Percentiles rank a stretch among this genome's conserved stretches.
Evolutionary conservation across 2,888 invertebrate genomes (phyloP).

Genomic region (Agriopis marginaria): DNA sequence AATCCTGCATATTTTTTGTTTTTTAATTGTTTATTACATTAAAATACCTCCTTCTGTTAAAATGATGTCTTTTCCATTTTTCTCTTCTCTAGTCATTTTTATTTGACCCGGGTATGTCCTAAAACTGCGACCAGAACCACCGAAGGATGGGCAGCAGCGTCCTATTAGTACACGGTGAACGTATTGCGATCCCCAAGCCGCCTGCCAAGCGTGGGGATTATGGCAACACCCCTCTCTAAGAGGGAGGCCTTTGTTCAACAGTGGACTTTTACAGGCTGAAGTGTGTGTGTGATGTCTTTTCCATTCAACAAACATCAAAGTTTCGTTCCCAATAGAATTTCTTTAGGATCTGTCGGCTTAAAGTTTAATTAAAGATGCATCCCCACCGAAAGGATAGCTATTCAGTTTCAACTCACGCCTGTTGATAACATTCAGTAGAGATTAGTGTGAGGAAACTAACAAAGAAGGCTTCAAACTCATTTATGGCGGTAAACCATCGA

Average conservation of each 20-base stretch:
- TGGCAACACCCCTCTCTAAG: no score
- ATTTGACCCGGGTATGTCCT: no score
- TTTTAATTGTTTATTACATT: neutral
- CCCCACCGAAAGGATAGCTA: conserved; percentile 57
- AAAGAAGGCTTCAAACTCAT: neutral
- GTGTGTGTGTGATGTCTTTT: conserved; percentile 36
- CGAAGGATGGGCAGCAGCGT: no score
- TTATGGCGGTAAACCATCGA: no score
- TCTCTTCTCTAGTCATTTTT: no score
- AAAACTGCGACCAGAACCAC: no score
- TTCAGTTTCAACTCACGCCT: conserved; percentile 52
- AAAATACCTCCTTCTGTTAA: neutral
- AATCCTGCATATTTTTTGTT: no score
- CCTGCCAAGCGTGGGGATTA: no score
- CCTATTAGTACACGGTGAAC: no score
- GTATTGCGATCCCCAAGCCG: no score
- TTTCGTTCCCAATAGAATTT: conserved; percentile 63
- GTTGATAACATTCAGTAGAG: conserved; percentile 44
- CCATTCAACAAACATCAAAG: conserved; percentile 29
- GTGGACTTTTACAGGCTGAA: no score
- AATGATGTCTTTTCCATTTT: conserved; percentile 36
- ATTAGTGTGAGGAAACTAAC: conserved; percentile 1
- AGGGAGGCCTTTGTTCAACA: no score
- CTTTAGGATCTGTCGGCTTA: conserved; percentile 65
- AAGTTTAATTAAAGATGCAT: conserved; percentile 76